A percentile compares a stretch with the other conserved stretches of the same genome.
phyloP scores from a whole-genome alignment of 2,113 vertebrate genomes.

The Pteropus alecto region DNA sequence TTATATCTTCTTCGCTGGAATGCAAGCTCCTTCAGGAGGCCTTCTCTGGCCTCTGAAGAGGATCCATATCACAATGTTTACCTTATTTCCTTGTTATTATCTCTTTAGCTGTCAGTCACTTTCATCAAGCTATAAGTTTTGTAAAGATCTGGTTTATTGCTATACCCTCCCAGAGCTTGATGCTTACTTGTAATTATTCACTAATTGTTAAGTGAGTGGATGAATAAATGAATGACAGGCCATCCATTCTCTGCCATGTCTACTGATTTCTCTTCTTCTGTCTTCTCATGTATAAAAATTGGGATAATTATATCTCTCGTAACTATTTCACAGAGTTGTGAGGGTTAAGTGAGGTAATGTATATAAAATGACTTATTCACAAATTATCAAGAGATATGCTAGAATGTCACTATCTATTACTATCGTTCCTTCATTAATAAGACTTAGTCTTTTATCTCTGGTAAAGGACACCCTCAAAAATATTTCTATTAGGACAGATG shows the following conservation, averaged over 20 bases:
- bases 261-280: not conserved
- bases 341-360: not conserved
- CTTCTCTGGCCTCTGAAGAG: not conserved
- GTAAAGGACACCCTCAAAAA: not conserved
- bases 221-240: not conserved
- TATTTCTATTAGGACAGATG: not conserved
- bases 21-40: not conserved
- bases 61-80: not conserved
- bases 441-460: not conserved
- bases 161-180: not conserved
- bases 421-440: not conserved
- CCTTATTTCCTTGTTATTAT: not conserved
- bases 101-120: not conserved
- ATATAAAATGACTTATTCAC: not conserved
- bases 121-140: not conserved
- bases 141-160: not conserved
- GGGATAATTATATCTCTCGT: not conserved
- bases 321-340: not conserved
- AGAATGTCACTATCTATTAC: not conserved
- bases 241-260: not conserved
- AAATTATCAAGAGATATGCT: not conserved
- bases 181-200: not conserved
- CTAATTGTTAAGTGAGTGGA: not conserved
- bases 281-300: not conserved
- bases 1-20: not conserved